Evolutionary conservation across 2,888 invertebrate species (phyloP), one percentile per base, ranked within the genome.

Genomic region (Orchestes rusci): DNA sequence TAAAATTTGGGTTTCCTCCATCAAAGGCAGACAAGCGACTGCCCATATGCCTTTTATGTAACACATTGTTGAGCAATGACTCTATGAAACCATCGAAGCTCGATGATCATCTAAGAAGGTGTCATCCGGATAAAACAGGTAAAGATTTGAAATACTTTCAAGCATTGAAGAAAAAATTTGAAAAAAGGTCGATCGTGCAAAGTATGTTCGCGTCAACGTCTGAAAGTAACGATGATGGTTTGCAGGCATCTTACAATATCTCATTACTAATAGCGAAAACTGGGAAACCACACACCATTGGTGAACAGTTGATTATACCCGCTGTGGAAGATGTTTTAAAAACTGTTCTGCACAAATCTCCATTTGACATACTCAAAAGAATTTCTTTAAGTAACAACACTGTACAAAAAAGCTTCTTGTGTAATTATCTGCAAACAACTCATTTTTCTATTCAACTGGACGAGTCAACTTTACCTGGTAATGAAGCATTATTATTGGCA

Each of bases 391-490:
- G 31, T 12, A 31, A 31, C 31, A 31, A 31, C 31, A 31, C 34
- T 7, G 34, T 34, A 7, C 15, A 34, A 34, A 34, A 39, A 36
- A n/a, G 16, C 30, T 39, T 15, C 13, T 39, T 39, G 39, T 31
- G 33, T 39, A 39, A 39, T 37, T 39, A 39, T 36, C 17, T 39
- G 16, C 10, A 39, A 39, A 39, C 39, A 4, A 39, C 10, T 53
- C 51, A 62, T 52, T 63, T 64, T 51, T 65, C 59, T 54, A 57
- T 64, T 33, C 60, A 65, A 51, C 58, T 64, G 52, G 61, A 62
- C 52, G 59, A 64, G 53, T 59, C 59, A 50, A 61, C 59, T 51
- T 60, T 59, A 57, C 55, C 56, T 38, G 52, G 45, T 41, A 58
- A 60, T 58, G 56, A 55, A 58, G 53, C 56, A 53, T 54, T 60